Conservation (phyloP, 2,888 invertebrate species). For the Drosophila affinis region DNA sequence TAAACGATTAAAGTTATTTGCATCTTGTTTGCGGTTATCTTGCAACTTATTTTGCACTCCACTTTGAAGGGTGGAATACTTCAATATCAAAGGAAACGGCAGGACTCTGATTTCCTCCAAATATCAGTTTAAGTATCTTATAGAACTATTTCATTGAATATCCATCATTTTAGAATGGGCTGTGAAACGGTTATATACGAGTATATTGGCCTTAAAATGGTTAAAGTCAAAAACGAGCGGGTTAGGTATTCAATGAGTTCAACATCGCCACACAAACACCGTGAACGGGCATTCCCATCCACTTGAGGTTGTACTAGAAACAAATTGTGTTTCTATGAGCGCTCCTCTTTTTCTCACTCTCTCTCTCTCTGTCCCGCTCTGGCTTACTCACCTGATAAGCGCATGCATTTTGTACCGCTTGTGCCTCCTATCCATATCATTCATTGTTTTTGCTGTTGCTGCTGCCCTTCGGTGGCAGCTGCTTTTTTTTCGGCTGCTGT, state of each 20-base stretch:
- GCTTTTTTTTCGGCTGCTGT: conserved; percentile 6
- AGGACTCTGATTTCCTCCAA: not conserved
- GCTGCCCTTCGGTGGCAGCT: conserved; percentile 5
- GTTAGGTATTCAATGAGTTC: not conserved
- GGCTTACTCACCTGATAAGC: not conserved
- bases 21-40: not conserved
- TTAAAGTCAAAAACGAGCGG: not conserved
- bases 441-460: conserved; percentile 9
- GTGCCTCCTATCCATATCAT: not conserved
- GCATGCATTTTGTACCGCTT: not conserved
- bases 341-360: no score
- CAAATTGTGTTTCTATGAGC: not conserved
- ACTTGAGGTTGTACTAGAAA: not conserved
- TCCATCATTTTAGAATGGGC: no score
- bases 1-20: not conserved
- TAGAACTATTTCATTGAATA: no score
- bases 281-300: not conserved
- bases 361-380: not conserved
- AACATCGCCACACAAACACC: not conserved
- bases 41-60: not conserved
- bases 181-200: no score
- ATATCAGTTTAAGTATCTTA: no score
- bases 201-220: no score
- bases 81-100: not conserved
- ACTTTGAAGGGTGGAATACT: not conserved